phyloP scores from a whole-genome alignment of 2,113 vertebrate genomes.

The Azemiops feae region DNA sequence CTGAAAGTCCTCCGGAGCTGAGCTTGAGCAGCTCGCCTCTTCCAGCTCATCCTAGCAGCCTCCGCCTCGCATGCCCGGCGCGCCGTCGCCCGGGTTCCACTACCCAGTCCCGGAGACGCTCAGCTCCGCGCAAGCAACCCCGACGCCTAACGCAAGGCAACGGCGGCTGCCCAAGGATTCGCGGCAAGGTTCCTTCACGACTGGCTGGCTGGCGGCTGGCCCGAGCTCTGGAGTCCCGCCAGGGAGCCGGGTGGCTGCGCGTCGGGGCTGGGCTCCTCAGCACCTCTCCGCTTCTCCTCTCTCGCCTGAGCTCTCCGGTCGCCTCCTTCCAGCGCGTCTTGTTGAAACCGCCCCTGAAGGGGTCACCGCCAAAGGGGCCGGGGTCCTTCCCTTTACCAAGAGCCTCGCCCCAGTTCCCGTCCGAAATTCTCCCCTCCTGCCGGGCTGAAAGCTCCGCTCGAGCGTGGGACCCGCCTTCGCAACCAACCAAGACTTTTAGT shows the following conservation, averaged over 20 bases:
- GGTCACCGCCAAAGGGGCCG: not conserved
- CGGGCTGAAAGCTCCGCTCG: not conserved
- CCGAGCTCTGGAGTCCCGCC: not conserved
- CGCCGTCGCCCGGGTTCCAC: not conserved
- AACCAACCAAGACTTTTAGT: not conserved
- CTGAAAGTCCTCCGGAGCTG: conserved; percentile 87
- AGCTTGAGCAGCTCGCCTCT: conserved; percentile 66
- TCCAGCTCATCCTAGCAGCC: conserved; percentile 75
- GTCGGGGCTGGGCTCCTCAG: not conserved
- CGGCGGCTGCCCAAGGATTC: too few relatives aligned
- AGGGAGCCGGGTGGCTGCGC: not conserved
- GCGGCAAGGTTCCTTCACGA: not conserved
- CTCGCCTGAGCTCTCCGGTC: not conserved
- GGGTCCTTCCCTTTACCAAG: not conserved
- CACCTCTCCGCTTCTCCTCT: not conserved
- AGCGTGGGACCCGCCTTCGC: not conserved
- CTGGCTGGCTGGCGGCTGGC: not conserved
- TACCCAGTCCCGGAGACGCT: not conserved
- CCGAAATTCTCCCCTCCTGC: not conserved
- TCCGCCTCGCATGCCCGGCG: conserved; percentile 66
- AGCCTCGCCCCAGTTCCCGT: not conserved
- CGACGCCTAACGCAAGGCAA: not conserved
- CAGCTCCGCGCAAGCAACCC: not conserved
- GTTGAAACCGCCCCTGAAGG: conserved; percentile 10
- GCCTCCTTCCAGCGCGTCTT: not conserved